A percentile compares a stretch with the other conserved stretches of the same genome.
These are phyloP conservation scores for Phyllostomus hastatus DNA, from an alignment of 2,113 vertebrate genomes.

Conservation along the genomic window DNA sequence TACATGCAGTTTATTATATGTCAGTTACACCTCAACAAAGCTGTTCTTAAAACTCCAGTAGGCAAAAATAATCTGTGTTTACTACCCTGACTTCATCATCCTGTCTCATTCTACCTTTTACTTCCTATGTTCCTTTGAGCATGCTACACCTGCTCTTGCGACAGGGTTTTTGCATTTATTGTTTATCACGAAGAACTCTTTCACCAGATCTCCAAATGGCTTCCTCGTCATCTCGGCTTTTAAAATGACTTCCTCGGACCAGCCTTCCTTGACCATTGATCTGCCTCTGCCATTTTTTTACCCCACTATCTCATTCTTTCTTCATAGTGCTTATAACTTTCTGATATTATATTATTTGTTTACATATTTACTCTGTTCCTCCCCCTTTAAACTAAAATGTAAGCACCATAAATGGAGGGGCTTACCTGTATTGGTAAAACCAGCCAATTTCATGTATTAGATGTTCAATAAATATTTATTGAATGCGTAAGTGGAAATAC, in stretches of 20 bases:
- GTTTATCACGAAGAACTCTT: not conserved
- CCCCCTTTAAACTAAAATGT: not conserved
- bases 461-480: not conserved
- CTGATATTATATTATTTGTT: not conserved
- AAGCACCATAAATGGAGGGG: not conserved
- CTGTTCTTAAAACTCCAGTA: not conserved
- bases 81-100: not conserved
- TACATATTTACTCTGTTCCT: not conserved
- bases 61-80: not conserved
- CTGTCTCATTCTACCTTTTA: not conserved
- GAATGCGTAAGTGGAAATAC: slow-evolving; percentile 7
- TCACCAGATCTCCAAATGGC: not conserved
- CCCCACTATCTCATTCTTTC: not conserved
- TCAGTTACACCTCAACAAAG: not conserved
- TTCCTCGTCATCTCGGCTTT: not conserved
- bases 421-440: not conserved
- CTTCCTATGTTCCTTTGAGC: not conserved
- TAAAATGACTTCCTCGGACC: not conserved
- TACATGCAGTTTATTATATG: not conserved
- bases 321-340: not conserved
- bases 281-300: not conserved
- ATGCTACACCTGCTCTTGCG: not conserved
- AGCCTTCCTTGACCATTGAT: slow-evolving; percentile 5
- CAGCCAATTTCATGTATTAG: not conserved
- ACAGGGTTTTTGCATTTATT: not conserved